These are phyloP conservation scores for Homarus americanus DNA, from an alignment of 1,140 invertebrate genomes.

Conservation along the genomic window DNA sequence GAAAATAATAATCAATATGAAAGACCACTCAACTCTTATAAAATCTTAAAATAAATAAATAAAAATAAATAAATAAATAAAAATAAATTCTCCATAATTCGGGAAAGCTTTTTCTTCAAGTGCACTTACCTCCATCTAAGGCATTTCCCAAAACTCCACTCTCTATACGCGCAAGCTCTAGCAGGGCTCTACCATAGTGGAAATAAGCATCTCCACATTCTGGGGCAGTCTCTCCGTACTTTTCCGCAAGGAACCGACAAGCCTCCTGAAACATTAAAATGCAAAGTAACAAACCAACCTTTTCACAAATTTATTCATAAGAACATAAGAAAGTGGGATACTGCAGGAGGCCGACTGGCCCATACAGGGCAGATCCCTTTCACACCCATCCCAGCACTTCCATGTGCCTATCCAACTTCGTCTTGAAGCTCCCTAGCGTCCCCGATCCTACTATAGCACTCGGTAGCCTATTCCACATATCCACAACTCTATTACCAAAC, in stretches of 20 bases:
- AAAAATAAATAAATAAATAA: neutral
- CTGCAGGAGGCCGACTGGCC: too few relatives aligned
- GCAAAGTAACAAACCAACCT: neutral
- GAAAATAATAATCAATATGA: slow-evolving; percentile 34
- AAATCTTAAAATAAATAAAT: neutral
- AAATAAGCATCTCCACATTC: slow-evolving; percentile 92
- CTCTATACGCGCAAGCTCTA: slow-evolving; percentile 89
- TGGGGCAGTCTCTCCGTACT: slow-evolving; percentile 87
- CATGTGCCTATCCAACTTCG: too few relatives aligned
- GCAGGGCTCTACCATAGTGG: slow-evolving; percentile 87
- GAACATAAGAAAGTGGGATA: too few relatives aligned
- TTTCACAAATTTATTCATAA: too few relatives aligned
- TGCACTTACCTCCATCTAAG: slow-evolving; percentile 79
- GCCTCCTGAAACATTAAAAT: slow-evolving; percentile 83
- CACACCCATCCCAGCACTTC: too few relatives aligned
- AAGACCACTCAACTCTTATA: neutral
- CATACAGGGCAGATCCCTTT: too few relatives aligned
- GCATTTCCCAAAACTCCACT: slow-evolving; percentile 87
- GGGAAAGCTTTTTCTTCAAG: neutral
- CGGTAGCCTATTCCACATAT: too few relatives aligned
- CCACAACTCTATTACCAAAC: too few relatives aligned
- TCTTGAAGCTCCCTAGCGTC: too few relatives aligned
- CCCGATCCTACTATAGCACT: too few relatives aligned
- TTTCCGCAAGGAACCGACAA: slow-evolving; percentile 84
- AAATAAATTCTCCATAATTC: too few relatives aligned